Base-by-base conservation (phyloP, 53 echinoderm and acorn worm species). In the Echinarachnius parma region DNA sequence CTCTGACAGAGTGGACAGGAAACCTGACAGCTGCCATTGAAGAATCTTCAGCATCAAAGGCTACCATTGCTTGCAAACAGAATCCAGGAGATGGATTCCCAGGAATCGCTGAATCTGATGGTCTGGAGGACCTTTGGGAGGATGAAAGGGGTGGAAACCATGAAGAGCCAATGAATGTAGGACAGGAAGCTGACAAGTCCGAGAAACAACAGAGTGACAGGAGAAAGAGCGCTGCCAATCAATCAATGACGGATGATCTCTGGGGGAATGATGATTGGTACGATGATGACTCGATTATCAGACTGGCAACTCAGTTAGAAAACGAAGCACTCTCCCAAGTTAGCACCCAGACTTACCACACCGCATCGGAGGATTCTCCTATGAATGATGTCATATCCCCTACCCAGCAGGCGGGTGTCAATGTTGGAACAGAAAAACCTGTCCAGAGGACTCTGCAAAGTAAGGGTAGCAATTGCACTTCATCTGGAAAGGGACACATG, bases 211-310 rank as follows among this genome's bases (percentile, higher is more conserved):
- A 8, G 31, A 22, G 2, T 21, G 49, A 55, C 14, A 56, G n/a
- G 23, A 36, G 74, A 24, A 72, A 56, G 57, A 68, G 68, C 24
- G 34, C 44, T 14, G 9, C 19, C 10, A 72, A 56, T 60, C 68
- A 45, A 35, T 65, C 59, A 23, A 42, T 60, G 4, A 59, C 77
- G 53, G 61, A 66, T 48, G 83, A 67, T 15, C 33, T 77, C 24
- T 83, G 83, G 83, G 83, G 53, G n/a, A 67, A 59, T 48, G 83
- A 83, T 28, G 66, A 67, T 27, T 77, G 77, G 77, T 60, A 31
- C 53, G 83, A 83, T 31, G 77, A 77, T 49, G 83, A 83, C 21
- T 68, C 77, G 34, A 34, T 83, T 28, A 75, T 83, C 36, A 59
- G 53, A 24, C 66, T 77, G 9, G 83, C 83, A 23, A 83, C 83